Conservation (phyloP, 1,140 invertebrate species). For the Achroia grisella region DNA sequence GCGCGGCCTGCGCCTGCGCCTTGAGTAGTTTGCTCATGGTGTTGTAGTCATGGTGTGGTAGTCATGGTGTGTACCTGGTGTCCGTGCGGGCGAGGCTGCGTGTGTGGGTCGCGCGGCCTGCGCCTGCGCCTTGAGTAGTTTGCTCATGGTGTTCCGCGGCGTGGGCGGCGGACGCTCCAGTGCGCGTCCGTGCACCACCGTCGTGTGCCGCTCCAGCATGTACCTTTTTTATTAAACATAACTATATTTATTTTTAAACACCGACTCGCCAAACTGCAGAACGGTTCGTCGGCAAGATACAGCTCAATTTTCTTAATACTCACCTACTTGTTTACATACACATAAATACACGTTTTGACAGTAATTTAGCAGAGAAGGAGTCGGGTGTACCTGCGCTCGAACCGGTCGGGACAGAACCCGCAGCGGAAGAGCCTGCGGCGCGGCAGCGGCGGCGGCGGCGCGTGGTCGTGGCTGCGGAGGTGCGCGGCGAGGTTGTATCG, state of each 20-base stretch:
- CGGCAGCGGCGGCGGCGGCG: constrained; percentile 7
- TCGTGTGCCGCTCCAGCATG: constrained; percentile 63
- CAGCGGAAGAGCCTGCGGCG: constrained; percentile 55
- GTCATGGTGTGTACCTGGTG: no score
- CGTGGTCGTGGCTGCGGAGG: constrained; percentile 29
- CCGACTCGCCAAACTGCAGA: no score
- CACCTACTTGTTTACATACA: no score
- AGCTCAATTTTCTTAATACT: no score
- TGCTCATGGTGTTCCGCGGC: constrained; percentile 70
- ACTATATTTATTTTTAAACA: no score
- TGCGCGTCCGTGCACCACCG: constrained; percentile 48
- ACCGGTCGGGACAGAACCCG: constrained; percentile 55
- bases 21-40: no score
- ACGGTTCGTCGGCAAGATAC: no score
- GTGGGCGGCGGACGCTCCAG: constrained; percentile 58
- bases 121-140: constrained; percentile 63
- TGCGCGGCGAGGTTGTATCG: constrained; percentile 61
- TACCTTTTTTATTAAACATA: no score
- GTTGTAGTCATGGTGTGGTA: no score
- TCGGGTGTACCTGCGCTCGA: constrained; percentile 56
- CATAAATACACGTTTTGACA: no score
- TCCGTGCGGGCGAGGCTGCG: not conserved
- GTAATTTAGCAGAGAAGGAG: constrained; percentile 53
- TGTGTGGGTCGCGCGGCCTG: constrained; percentile 25
- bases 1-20: not conserved